phyloP scores from a whole-genome alignment of 2,888 invertebrate species.

The Augochlorella aurata region DNA sequence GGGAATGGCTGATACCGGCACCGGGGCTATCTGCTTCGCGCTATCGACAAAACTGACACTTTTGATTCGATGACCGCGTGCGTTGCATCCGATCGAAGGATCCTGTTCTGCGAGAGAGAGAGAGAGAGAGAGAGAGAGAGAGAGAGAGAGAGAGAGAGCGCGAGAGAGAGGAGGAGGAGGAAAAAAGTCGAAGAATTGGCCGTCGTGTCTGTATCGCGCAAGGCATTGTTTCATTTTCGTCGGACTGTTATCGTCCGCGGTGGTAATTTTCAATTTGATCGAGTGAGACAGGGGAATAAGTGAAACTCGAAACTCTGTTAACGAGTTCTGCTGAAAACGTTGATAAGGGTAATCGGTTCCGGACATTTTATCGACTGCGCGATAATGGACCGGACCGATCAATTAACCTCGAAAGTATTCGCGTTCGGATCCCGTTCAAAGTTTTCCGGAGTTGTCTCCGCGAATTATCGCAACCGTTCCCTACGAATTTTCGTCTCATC shows the following conservation, averaged over 20 bases:
- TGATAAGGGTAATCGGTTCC: conserved; percentile 7
- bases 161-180: background rate
- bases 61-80: conserved; percentile 1
- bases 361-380: conserved; percentile 3
- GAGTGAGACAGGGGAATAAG: conserved; percentile 1
- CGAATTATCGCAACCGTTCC: background rate
- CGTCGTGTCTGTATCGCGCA: too few relatives aligned
- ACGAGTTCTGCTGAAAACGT: conserved; percentile 1
- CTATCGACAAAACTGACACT: conserved; percentile 22
- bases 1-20: conserved; percentile 24
- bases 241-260: background rate
- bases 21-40: conserved; percentile 12
- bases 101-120: background rate
- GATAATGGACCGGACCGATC: background rate
- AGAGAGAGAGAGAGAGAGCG: too few relatives aligned
- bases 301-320: conserved; percentile 7
- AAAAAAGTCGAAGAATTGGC: background rate
- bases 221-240: conserved; percentile 6
- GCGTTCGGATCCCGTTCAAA: conserved; percentile 42
- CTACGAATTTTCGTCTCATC: background rate
- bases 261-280: background rate
- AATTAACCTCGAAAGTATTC: conserved; percentile 31
- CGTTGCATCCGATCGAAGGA: conserved; percentile 2
- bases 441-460: background rate
- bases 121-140: background rate